Base-by-base conservation (phyloP, 2,113 vertebrate species). In the Chlorocebus sabaeus region DNA sequence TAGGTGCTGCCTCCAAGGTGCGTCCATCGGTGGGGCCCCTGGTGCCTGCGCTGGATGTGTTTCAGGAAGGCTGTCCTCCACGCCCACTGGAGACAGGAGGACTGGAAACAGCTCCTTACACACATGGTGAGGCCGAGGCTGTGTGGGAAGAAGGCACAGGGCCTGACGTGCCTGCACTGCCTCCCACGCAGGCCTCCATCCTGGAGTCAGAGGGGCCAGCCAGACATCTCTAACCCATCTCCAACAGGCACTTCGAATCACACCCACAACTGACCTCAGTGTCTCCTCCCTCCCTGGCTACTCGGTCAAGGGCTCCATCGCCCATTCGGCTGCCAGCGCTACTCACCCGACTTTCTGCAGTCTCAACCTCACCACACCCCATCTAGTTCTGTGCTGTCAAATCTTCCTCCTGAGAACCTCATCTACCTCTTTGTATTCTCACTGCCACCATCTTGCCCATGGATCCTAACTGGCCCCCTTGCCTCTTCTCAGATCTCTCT, bases 101-200 rank as follows among this genome's bases (percentile, higher is more conserved):
- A 3, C 8, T 25, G n/a, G 86, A 98, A 95, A 40, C 97, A 1
- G 0, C 91, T 55, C 55, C 96, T 72, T n/a, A 97, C 50, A 45
- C 16, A 90, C 98, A 99, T 99, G 78, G 14, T 76, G 79, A 80
- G 10, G 61, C 75, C 9, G 1, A 52, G 55, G 79, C 97, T 98
- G 92, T 11, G 1, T 0, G 9, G 59, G 32, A 75, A 89, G 45
- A 88, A 87, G 67, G 8, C 22, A 83, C 30, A 83, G 55, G 52
- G 14, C 38, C 22, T 1, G 55, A 50, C 25, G 52, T 32, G 32
- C 61, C 23, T 20, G 59, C 8, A 2, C 61, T 20, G 40, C 84
- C 50, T 70, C 50, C 32, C 48, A 3, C 35, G n/a, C n/a, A 59
- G 61, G 23, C 82, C 61, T 64, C 57, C 57, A 57, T 35, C 90